These are phyloP conservation scores for Eumerus sabulonum DNA, from an alignment of 2,888 invertebrate genomes.

Conservation along the genomic window DNA sequence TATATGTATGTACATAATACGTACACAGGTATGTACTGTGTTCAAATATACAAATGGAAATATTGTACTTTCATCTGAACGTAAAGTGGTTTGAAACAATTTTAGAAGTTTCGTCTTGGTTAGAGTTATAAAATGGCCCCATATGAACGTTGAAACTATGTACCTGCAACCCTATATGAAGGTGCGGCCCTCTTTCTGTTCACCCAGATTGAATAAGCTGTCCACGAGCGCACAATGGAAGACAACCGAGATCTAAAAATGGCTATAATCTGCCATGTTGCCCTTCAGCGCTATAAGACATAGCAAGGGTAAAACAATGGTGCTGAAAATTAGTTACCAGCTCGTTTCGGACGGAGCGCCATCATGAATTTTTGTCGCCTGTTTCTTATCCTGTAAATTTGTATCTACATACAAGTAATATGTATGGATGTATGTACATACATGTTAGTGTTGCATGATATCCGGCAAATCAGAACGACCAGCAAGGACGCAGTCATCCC, in stretches of 20 bases:
- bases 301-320: constrained; percentile 24
- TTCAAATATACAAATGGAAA: no score
- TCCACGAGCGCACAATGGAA: constrained; percentile 18
- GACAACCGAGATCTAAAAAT: constrained; percentile 30
- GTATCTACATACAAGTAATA: no score
- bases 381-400: constrained; percentile 52
- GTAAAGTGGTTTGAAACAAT: background rate
- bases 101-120: constrained; percentile 45
- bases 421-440: no score
- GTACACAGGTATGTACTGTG: no score
- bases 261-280: background rate
- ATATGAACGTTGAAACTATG: no score
- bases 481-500: no score
- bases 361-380: constrained; percentile 41
- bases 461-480: constrained; percentile 34
- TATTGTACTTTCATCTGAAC: background rate
- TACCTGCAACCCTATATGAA: no score
- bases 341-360: constrained; percentile 39
- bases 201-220: constrained; percentile 12
- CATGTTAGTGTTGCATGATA: constrained; percentile 5
- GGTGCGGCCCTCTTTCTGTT: background rate
- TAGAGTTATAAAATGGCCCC: no score
- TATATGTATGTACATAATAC: no score
- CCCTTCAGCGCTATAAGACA: no score
- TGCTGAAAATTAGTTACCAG: constrained; percentile 57